phyloP scores from a whole-genome alignment of 2,797 vertebrate species.

The Varecia variegata region DNA sequence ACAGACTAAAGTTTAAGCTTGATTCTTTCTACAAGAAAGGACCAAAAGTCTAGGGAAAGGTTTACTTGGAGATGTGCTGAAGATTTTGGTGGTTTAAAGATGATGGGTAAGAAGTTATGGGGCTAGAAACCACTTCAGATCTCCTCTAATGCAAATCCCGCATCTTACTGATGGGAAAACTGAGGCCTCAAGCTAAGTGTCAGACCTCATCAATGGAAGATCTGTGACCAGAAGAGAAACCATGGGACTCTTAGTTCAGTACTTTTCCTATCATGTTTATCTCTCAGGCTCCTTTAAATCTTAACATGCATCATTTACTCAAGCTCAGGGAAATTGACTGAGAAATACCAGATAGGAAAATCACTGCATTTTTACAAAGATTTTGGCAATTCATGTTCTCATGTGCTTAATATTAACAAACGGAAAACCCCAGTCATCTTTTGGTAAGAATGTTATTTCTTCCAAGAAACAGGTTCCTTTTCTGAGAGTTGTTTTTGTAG shows the following conservation, averaged over 20 bases:
- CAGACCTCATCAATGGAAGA: not conserved
- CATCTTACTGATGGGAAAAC: not conserved
- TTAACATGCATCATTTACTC: not conserved
- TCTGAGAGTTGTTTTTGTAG: conserved; percentile 42
- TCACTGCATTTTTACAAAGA: conserved; percentile 28
- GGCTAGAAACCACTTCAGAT: not conserved
- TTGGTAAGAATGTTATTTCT: conserved; percentile 50
- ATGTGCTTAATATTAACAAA: conserved; percentile 26
- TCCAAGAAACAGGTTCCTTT: conserved; percentile 45
- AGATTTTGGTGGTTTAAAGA: not conserved
- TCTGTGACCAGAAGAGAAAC: not conserved
- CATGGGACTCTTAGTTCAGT: not conserved
- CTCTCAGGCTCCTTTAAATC: not conserved
- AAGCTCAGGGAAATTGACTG: conserved; percentile 17
- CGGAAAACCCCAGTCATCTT: conserved; percentile 37
- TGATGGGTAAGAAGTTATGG: not conserved
- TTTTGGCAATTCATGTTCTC: conserved; percentile 70
- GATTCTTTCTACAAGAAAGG: not conserved
- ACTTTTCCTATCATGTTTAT: not conserved
- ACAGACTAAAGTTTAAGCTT: not conserved
- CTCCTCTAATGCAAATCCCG: not conserved
- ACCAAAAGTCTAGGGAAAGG: not conserved
- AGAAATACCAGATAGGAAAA: conserved; percentile 63
- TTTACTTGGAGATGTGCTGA: not conserved
- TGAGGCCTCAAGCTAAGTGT: not conserved